phyloP scores from a whole-genome alignment of 2,888 invertebrate genomes.

The Lottia scabra region DNA sequence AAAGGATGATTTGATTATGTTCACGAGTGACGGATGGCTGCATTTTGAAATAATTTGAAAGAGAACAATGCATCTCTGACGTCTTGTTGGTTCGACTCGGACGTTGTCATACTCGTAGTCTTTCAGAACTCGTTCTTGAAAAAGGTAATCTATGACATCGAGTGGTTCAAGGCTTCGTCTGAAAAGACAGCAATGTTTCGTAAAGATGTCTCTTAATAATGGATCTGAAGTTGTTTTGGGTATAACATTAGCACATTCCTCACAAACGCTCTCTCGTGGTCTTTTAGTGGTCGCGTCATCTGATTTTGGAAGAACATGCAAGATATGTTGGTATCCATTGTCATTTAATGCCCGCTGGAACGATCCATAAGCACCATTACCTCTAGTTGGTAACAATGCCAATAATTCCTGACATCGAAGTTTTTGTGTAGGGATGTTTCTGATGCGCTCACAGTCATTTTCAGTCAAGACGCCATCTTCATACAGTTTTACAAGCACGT shows the following conservation, averaged over 20 bases:
- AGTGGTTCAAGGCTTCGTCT: conserved; percentile 37
- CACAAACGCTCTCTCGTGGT: too few species aligned
- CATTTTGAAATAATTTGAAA: conserved; percentile 19
- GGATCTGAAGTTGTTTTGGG: too few species aligned
- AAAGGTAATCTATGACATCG: conserved; percentile 34
- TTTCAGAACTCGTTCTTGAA: conserved; percentile 31
- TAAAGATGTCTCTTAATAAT: conserved; percentile 8
- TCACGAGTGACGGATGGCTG: not conserved
- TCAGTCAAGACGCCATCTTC: conserved; percentile 40
- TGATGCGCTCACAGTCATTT: conserved; percentile 35
- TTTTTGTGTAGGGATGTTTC: conserved; percentile 25
- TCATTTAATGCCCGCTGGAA: too few species aligned
- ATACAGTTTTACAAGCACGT: conserved; percentile 29
- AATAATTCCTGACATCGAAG: not conserved
- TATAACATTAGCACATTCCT: too few species aligned
- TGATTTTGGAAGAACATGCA: too few species aligned
- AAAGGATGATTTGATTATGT: conserved; percentile 21
- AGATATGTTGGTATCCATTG: too few species aligned
- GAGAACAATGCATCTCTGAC: conserved; percentile 31
- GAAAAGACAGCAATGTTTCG: conserved; percentile 27
- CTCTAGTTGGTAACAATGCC: too few species aligned
- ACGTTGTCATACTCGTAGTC: conserved; percentile 32
- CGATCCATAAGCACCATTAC: too few species aligned
- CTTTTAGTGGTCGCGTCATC: too few species aligned
- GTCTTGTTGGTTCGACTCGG: conserved; percentile 22